Conservation (phyloP, 2,797 vertebrate species). For the Enteromius fasciolatus region DNA sequence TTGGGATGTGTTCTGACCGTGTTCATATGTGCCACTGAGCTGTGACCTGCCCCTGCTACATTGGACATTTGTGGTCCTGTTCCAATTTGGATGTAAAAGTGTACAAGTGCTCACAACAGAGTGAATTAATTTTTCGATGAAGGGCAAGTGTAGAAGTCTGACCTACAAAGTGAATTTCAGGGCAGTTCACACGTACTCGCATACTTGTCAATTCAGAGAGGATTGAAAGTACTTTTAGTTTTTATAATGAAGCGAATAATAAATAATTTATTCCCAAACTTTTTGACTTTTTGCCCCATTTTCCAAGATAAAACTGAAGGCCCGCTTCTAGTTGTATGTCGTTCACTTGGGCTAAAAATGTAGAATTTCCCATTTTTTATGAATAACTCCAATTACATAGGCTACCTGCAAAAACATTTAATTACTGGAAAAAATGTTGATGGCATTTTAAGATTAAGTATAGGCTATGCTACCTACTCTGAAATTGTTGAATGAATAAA, state of each 20-base stretch:
- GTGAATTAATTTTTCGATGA: constrained; percentile 54
- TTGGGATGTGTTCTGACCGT: constrained; percentile 55
- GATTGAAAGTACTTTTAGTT: not conserved
- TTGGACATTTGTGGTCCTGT: constrained; percentile 53
- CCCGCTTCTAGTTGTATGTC: not conserved
- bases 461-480: too few relatives aligned
- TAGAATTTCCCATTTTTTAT: not conserved
- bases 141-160: constrained; percentile 51
- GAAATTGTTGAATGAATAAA: not conserved
- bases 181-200: not conserved
- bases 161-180: constrained; percentile 56
- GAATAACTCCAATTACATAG: not conserved
- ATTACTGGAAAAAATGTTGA: not conserved
- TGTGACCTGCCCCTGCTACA: constrained; percentile 37
- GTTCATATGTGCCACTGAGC: constrained; percentile 46
- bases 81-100: constrained; percentile 52
- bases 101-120: constrained; percentile 53
- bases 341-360: not conserved
- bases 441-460: not conserved
- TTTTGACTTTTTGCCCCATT: not conserved
- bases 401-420: not conserved
- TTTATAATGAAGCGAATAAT: not conserved
- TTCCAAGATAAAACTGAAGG: not conserved
- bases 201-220: not conserved
- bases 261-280: not conserved